A percentile compares a stretch with the other conserved stretches of the same genome.
phyloP scores from a whole-genome alignment of 2,888 invertebrate species.

The Eilema depressum region DNA sequence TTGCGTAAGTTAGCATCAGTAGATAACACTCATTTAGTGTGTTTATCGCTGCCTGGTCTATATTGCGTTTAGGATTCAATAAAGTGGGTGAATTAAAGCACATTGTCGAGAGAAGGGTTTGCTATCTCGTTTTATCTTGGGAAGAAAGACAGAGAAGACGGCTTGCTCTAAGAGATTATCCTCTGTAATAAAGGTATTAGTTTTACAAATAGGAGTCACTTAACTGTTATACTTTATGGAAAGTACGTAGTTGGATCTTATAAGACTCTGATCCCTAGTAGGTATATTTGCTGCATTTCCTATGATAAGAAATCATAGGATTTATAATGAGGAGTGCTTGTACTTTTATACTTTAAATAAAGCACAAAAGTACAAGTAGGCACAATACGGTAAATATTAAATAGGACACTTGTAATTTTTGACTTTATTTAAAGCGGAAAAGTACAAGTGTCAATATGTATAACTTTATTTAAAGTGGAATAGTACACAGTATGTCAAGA shows the following conservation, averaged over 20 bases:
- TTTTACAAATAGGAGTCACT: constrained; percentile 5
- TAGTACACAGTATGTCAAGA: too few species aligned
- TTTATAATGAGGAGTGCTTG: too few species aligned
- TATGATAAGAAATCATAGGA: too few species aligned
- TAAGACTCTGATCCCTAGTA: not conserved
- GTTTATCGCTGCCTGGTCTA: constrained; percentile 23
- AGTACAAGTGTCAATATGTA: too few species aligned
- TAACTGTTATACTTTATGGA: constrained; percentile 9
- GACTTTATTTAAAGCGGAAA: too few species aligned
- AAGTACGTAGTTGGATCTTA: not conserved
- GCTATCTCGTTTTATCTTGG: constrained; percentile 5
- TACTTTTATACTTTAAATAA: too few species aligned
- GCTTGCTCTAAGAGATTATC: constrained; percentile 8
- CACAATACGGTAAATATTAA: too few species aligned
- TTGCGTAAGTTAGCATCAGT: constrained; percentile 36
- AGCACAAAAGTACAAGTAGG: too few species aligned
- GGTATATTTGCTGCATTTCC: not conserved
- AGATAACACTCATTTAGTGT: constrained; percentile 33
- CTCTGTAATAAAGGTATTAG: constrained; percentile 2
- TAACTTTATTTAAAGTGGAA: too few species aligned
- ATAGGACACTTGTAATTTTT: too few species aligned
- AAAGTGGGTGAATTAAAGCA: constrained; percentile 4
- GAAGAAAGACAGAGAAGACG: not conserved
- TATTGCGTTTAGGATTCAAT: constrained; percentile 9
- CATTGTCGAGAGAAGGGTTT: constrained; percentile 10